Conservation (phyloP, 2,888 invertebrate species). For the Cheilosia grossa region DNA sequence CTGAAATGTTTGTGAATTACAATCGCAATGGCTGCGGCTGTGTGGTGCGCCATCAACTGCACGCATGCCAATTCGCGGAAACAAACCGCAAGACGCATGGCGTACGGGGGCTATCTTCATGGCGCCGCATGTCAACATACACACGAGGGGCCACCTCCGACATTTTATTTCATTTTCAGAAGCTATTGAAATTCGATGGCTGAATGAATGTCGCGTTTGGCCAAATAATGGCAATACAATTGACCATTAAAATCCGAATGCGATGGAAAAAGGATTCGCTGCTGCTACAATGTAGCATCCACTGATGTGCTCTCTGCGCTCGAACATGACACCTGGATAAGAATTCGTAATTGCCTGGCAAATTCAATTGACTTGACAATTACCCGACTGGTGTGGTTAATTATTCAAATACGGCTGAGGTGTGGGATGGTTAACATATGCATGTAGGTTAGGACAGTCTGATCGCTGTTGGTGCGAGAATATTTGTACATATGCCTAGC, state of each 20-base stretch:
- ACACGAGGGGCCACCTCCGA: slow-evolving; percentile 31
- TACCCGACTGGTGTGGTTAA: neutral
- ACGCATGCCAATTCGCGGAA: slow-evolving; percentile 47
- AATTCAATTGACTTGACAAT: slow-evolving; percentile 17
- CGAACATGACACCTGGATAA: slow-evolving; percentile 37
- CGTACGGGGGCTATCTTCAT: slow-evolving; percentile 13
- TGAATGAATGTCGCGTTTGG: slow-evolving; percentile 23
- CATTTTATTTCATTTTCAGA: slow-evolving; percentile 25
- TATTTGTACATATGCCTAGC: too few relatives aligned
- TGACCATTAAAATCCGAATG: slow-evolving; percentile 25
- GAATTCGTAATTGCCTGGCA: slow-evolving; percentile 46
- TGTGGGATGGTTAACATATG: neutral
- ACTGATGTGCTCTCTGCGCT: neutral
- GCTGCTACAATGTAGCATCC: slow-evolving; percentile 29
- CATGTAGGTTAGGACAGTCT: neutral
- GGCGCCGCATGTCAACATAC: slow-evolving; percentile 50
- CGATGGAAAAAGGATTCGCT: neutral
- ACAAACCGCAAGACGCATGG: slow-evolving; percentile 18
- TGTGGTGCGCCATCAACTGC: neutral
- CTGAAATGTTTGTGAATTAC: slow-evolving; percentile 29
- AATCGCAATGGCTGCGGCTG: slow-evolving; percentile 11
- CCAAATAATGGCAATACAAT: slow-evolving; percentile 46
- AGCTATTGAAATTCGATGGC: slow-evolving; percentile 5
- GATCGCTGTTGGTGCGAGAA: too few relatives aligned
- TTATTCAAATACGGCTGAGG: slow-evolving; percentile 1